Base-by-base conservation (phyloP, 2,797 vertebrate genomes). In the Aplochiton taeniatus region DNA sequence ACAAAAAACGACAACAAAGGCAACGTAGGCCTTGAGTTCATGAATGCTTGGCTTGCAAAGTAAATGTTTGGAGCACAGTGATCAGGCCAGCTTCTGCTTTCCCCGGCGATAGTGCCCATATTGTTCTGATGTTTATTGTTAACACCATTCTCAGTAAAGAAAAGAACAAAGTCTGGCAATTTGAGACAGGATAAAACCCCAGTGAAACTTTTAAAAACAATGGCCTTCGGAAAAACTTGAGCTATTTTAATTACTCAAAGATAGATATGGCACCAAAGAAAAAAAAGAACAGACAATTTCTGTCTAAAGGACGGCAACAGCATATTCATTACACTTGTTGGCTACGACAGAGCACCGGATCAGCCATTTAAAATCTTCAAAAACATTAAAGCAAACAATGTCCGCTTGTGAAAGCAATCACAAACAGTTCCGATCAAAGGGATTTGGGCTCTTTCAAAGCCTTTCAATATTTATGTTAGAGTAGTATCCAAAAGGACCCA, bases 271-370 rank as follows among this genome's bases (percentile, higher is more conserved):
- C 20, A 61, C 46, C 0, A 56, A 58, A 63, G 73, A 83, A 79
- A 79, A 77, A 77, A 73, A 82, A 86, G 88, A 85, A 85, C 75
- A 71, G 77, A 79, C 78, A 76, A 72, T 69, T 63, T 49, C 43
- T 20, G 54, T 60, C 63, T 31, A 60, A 47, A 61, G 74, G 50
- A 83, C 68, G 73, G 78, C 78, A 49, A 44, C 70, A 49, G 43
- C 50, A 62, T 55, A 76, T 73, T 72, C 71, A 73, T 76, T 77
- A 59, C 65, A 63, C 48, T 46, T 58, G 10, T 49, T 44, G 57
- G 53, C 17, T 11, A 42, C 52, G 55, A 51, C 18, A 46, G 11
- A 63, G 13, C 19, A 63, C 48, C 50, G 56, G 51, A 67, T 44
- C 18, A 73, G 73, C 46, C 31, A 65, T 75, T 73, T 78, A 11